Evolutionary conservation across 2,113 vertebrate genomes (phyloP), one percentile per base, ranked within the genome.

Genomic region (Tichodroma muraria): DNA sequence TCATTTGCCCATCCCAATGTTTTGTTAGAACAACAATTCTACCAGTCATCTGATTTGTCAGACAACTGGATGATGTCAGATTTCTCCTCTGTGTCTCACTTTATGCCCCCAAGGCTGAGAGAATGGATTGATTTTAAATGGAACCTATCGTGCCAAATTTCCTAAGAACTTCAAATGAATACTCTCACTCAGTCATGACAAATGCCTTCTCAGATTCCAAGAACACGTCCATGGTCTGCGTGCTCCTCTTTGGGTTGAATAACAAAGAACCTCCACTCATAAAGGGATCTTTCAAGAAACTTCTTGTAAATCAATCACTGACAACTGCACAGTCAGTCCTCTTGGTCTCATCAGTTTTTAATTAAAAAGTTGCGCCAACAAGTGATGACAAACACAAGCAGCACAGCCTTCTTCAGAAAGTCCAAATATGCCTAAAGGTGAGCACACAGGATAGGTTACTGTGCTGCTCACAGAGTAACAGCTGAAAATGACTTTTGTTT

Each of bases 291-390:
- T 94, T 95, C 81, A 88, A 82, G 59, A 89, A 92, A 59, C 42
- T 69, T 50, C 73, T 35, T 65, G 79, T 92, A 94, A 95, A 92
- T 92, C 87, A 87, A 25, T 94, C 93, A 79, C 66, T 88, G 89
- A 85, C 78, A 87, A 73, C 63, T 47, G 59, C 52, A 38, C 9
- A 89, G 75, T 75, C 44, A 84, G 50, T 76, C 49, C 33, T 87
- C 40, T 82, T 79, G 63, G 52, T 54, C 80, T 80, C 88, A 91
- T 90, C 80, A 83, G 63, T 54, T 95, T 95, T 95, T 95, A 97
- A 96, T 97, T 95, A 94, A 94, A 82, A 95, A 65, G 49, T 94
- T 91, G 77, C 3, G 0, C 45, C 68, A 91, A 25, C 45, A 75
- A 80, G 47, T 24, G 68, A 80, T 83, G 89, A 94, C 64, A 85